phyloP scores from a whole-genome alignment of 2,797 vertebrate species.

The Gambusia yucatana region DNA sequence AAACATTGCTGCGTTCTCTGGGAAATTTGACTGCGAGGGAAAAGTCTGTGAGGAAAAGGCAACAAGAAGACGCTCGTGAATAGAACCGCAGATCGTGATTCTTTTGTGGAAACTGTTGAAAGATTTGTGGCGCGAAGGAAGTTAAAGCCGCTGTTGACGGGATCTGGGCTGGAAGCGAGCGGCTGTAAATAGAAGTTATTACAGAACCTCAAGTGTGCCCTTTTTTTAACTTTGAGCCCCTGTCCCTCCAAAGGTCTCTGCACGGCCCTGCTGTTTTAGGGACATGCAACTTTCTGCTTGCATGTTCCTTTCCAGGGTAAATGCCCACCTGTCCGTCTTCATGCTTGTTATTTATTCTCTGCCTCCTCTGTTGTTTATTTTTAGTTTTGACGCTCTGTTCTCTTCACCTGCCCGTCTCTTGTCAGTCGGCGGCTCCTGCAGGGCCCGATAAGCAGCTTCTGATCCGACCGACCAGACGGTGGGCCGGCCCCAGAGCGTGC shows the following conservation, averaged over 20 bases:
- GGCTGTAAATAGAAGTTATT: too few species aligned
- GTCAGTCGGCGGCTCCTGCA: constrained; percentile 46
- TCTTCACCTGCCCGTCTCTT: constrained; percentile 68
- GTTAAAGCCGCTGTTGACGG: neutral
- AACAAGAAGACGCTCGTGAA: constrained; percentile 50
- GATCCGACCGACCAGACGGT: constrained; percentile 32
- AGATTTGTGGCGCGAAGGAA: constrained; percentile 4
- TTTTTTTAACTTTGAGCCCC: too few species aligned
- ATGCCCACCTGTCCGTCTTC: constrained; percentile 35
- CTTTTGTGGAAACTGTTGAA: neutral
- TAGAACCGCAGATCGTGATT: neutral
- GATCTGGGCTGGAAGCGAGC: too few species aligned
- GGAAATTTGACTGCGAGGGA: constrained; percentile 56
- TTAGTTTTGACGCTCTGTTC: constrained; percentile 55
- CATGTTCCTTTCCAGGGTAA: neutral
- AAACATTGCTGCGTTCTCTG: constrained; percentile 64
- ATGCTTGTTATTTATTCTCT: constrained; percentile 34
- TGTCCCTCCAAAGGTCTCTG: too few species aligned
- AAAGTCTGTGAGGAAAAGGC: constrained; percentile 36
- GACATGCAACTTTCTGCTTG: too few species aligned
- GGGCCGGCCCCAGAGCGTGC: constrained; percentile 39
- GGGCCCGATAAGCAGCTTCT: constrained; percentile 29
- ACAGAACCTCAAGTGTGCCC: too few species aligned
- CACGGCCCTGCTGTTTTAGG: too few species aligned
- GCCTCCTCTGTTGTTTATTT: constrained; percentile 53